Percentiles rank a stretch among this genome's conserved stretches.
These are phyloP conservation scores for Tauraco hartlaubi DNA, from an alignment of 2,797 vertebrate species.

Conservation along the genomic window DNA sequence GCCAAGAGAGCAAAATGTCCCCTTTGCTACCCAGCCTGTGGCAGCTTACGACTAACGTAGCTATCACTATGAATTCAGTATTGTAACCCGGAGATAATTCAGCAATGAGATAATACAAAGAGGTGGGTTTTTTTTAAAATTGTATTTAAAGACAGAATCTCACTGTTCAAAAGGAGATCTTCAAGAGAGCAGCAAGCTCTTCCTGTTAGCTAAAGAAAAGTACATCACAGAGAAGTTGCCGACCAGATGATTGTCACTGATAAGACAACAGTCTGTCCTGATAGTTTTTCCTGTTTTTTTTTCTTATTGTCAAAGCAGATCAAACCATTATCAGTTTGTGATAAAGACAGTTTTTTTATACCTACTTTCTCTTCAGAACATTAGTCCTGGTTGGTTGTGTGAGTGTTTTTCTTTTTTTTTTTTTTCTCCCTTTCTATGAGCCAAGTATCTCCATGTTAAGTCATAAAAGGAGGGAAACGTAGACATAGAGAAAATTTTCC, in stretches of 20 bases:
- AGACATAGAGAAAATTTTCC: neutral
- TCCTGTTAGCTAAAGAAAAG: neutral
- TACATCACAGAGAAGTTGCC: neutral
- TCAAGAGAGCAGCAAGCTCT: neutral
- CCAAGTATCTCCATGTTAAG: neutral
- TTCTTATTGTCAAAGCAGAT: neutral
- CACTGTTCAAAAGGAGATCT: neutral
- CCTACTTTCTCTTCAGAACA: neutral
- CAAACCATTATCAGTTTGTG: neutral
- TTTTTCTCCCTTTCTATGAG: neutral
- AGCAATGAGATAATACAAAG: neutral
- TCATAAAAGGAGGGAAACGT: neutral
- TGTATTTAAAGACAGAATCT: neutral
- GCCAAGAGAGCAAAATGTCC: neutral
- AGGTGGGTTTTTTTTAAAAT: neutral
- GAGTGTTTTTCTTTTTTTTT: rapidly evolving
- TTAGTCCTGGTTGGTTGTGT: neutral
- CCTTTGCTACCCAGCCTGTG: neutral
- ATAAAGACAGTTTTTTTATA: neutral
- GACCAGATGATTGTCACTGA: neutral
- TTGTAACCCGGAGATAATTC: neutral
- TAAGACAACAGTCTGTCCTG: neutral
- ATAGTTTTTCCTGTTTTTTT: neutral
- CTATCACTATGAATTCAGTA: neutral
- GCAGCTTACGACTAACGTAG: neutral